Percentiles rank a stretch among this genome's conserved stretches.
Evolutionary conservation across 1,140 invertebrate genomes (phyloP).

Genomic region (Drosophila elegans): DNA sequence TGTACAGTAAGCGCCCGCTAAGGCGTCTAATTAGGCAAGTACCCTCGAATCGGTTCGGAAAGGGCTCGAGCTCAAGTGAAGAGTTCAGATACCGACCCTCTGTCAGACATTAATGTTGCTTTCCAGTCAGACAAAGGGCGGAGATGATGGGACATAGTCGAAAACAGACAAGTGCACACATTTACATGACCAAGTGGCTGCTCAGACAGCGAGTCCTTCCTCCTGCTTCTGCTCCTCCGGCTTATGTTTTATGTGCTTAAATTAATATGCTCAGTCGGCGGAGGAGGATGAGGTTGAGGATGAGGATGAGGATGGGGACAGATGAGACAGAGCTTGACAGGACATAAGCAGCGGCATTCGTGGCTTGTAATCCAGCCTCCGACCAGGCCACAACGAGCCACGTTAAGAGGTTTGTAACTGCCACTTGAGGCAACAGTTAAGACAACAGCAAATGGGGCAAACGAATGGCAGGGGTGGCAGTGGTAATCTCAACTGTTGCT

Average conservation of each 20-base stretch:
- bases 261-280: conserved; percentile 66
- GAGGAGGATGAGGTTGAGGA: too few species aligned
- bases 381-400: conserved; percentile 19
- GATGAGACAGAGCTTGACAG: conserved; percentile 29
- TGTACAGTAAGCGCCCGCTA: background rate
- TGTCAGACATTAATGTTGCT: conserved; percentile 42
- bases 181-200: conserved; percentile 75
- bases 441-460: conserved; percentile 32
- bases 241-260: conserved; percentile 78
- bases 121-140: conserved; percentile 20
- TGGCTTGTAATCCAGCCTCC: conserved; percentile 42
- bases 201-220: conserved; percentile 26
- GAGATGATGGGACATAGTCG: conserved; percentile 24
- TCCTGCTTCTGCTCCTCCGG: background rate
- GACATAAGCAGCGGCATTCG: conserved; percentile 37
- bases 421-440: conserved; percentile 67
- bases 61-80: conserved; percentile 58
- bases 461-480: background rate
- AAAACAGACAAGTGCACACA: conserved; percentile 63
- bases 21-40: conserved; percentile 12
- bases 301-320: too few species aligned
- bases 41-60: conserved; percentile 18
- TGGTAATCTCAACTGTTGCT: conserved; percentile 58
- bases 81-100: conserved; percentile 71
- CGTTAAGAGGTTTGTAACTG: conserved; percentile 68